Conservation (phyloP, 2,888 invertebrate genomes). For the Enchytraeus crypticus region DNA sequence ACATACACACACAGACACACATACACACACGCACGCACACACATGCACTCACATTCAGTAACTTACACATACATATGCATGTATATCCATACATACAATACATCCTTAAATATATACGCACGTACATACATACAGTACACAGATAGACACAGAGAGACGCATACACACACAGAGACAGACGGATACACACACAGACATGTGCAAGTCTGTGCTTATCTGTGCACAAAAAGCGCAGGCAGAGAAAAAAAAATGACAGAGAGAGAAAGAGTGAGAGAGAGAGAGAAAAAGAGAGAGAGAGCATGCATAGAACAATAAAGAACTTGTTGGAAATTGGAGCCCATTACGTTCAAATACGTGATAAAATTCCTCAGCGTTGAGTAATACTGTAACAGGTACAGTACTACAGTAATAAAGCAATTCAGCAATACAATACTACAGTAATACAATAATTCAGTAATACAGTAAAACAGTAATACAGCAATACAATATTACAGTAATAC, state of each 20-base stretch:
- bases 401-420: too few relatives aligned
- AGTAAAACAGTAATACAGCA: too few relatives aligned
- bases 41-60: neutral
- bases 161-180: neutral
- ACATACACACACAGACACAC: neutral
- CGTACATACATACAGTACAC: neutral
- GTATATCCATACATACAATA: neutral
- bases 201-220: neutral
- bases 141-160: neutral
- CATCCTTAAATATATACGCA: neutral
- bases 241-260: neutral
- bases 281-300: too few relatives aligned
- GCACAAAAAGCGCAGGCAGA: neutral
- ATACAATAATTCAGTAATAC: too few relatives aligned
- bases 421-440: too few relatives aligned
- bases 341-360: too few relatives aligned
- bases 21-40: neutral
- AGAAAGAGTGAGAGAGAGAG: too few relatives aligned
- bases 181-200: neutral
- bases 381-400: too few relatives aligned
- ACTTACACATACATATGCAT: neutral
- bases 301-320: neutral
- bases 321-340: too few relatives aligned
- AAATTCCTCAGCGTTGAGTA: too few relatives aligned
- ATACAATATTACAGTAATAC: too few relatives aligned